A percentile compares a stretch with the other conserved stretches of the same genome.
Evolutionary conservation across 2,888 invertebrate genomes (phyloP).

Genomic region (Heliothis peltigera): DNA sequence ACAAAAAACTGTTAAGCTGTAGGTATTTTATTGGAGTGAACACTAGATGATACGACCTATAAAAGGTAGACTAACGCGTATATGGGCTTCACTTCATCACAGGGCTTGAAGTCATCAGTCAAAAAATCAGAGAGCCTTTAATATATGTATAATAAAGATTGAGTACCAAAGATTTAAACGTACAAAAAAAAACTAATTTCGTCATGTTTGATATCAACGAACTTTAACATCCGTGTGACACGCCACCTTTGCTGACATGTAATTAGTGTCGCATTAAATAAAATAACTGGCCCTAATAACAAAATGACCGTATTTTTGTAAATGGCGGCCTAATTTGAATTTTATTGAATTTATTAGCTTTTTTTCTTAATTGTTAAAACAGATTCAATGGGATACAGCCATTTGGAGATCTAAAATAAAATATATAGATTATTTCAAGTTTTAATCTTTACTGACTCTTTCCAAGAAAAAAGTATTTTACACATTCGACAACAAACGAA

Average conservation of each 20-base stretch:
- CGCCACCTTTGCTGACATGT: slow-evolving; percentile 37
- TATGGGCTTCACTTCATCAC: too few species aligned
- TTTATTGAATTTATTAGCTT: neutral
- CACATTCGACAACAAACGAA: too few species aligned
- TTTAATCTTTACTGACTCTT: too few species aligned
- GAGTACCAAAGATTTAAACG: neutral
- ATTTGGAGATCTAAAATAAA: neutral
- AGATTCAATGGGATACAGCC: neutral
- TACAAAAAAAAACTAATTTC: neutral
- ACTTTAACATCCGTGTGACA: slow-evolving; percentile 42
- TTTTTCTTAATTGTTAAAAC: neutral
- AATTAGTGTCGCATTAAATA: slow-evolving; percentile 34
- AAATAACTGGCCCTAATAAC: slow-evolving; percentile 21
- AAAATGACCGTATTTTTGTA: slow-evolving; percentile 6
- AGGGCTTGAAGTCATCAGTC: neutral
- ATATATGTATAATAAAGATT: neutral
- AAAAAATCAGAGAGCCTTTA: neutral
- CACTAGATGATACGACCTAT: too few species aligned
- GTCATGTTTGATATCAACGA: slow-evolving; percentile 26
- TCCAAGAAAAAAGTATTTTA: too few species aligned
- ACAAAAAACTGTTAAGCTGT: too few species aligned
- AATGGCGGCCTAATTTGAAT: slow-evolving; percentile 19
- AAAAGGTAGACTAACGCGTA: too few species aligned
- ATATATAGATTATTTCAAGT: too few species aligned
- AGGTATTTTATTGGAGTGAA: too few species aligned